Percentiles rank a stretch among this genome's conserved stretches.
Conservation (phyloP, 2,797 vertebrate genomes). For the Xiphophorus birchmanni region DNA sequence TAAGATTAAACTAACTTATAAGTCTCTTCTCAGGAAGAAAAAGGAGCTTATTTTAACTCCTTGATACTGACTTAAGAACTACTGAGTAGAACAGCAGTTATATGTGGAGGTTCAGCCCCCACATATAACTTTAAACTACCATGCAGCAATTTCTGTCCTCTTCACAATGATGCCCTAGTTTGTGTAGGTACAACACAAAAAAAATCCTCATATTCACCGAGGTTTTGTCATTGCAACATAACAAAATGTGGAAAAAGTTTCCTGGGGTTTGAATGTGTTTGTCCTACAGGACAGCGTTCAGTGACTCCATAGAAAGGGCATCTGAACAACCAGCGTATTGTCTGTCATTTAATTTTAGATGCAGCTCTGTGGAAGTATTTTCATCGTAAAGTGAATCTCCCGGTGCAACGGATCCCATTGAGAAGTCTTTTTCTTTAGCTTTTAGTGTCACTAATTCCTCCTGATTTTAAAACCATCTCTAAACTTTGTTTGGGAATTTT, state of each 20-base stretch:
- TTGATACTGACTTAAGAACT: too few relatives aligned
- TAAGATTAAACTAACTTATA: too few relatives aligned
- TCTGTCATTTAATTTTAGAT: conserved; percentile 26
- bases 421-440: not conserved
- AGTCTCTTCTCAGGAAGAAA: not conserved
- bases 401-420: not conserved
- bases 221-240: not conserved
- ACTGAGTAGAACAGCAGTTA: not conserved
- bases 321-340: conserved; percentile 33
- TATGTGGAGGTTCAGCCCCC: not conserved
- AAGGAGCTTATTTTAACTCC: not conserved
- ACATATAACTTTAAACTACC: not conserved
- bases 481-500: not conserved
- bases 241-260: not conserved
- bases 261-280: not conserved
- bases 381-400: not conserved
- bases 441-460: conserved; percentile 4
- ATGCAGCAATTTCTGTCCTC: not conserved
- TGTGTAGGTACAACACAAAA: not conserved
- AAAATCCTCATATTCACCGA: not conserved
- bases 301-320: conserved; percentile 53
- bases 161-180: not conserved
- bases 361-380: conserved; percentile 30
- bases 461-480: not conserved
- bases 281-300: not conserved